phyloP scores from a whole-genome alignment of 2,113 vertebrate genomes.

The Centropristis striata region DNA sequence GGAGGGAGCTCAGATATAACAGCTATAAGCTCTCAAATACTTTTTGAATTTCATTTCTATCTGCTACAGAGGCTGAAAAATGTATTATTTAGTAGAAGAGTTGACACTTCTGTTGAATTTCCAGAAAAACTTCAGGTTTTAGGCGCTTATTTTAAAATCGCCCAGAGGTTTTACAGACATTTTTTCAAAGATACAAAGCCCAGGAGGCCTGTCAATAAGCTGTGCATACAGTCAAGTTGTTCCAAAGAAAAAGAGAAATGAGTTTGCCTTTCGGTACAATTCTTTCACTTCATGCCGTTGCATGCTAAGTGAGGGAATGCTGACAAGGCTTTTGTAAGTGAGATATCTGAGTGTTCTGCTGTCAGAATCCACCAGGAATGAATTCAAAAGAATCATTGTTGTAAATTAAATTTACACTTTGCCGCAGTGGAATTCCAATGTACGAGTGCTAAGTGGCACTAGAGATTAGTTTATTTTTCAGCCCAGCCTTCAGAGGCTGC shows the following conservation, averaged over 20 bases:
- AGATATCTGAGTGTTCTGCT: neutral
- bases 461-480: slow-evolving; percentile 21
- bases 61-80: too few relatives aligned
- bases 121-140: too few relatives aligned
- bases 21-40: too few relatives aligned
- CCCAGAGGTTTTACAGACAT: too few relatives aligned
- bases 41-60: too few relatives aligned
- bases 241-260: slow-evolving; percentile 9
- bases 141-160: too few relatives aligned
- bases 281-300: slow-evolving; percentile 3
- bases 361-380: slow-evolving; percentile 5
- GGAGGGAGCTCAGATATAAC: too few relatives aligned
- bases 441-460: neutral
- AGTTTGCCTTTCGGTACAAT: neutral
- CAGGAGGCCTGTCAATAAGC: slow-evolving; percentile 9
- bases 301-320: slow-evolving; percentile 1
- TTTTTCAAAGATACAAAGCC: slow-evolving; percentile 13
- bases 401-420: slow-evolving; percentile 43
- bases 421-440: slow-evolving; percentile 5
- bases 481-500: slow-evolving; percentile 22
- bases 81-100: too few relatives aligned
- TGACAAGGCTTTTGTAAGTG: slow-evolving; percentile 10
- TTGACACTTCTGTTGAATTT: too few relatives aligned
- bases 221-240: neutral
- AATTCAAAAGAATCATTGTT: slow-evolving; percentile 16